A percentile compares a stretch with the other conserved stretches of the same genome.
These are phyloP conservation scores for Sicus ferrugineus DNA, from an alignment of 2,888 invertebrate species.

Conservation along the genomic window DNA sequence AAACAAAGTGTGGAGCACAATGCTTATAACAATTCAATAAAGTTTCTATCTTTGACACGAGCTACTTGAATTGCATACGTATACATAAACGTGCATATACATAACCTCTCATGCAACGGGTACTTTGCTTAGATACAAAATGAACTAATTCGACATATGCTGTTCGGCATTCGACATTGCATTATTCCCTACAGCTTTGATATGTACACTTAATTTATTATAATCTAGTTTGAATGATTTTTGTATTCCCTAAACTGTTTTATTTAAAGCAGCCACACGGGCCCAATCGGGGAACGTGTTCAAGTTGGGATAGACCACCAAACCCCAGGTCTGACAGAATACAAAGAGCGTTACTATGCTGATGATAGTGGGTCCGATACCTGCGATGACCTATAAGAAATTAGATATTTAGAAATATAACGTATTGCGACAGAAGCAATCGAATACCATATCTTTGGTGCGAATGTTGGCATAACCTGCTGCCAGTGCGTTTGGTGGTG, in stretches of 20 bases:
- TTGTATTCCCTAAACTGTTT: constrained; percentile 21
- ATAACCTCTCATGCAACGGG: too few relatives aligned
- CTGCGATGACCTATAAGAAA: constrained; percentile 73
- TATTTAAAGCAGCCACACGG: constrained; percentile 59
- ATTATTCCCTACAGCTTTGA: neutral
- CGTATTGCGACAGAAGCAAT: too few relatives aligned
- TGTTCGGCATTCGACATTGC: too few relatives aligned
- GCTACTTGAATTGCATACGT: too few relatives aligned
- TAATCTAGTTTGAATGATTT: too few relatives aligned
- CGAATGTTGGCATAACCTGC: constrained; percentile 83
- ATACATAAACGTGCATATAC: too few relatives aligned
- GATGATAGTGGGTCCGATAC: constrained; percentile 79
- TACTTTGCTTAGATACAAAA: too few relatives aligned
- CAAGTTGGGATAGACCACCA: constrained; percentile 71
- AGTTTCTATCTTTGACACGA: too few relatives aligned
- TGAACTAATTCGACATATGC: too few relatives aligned
- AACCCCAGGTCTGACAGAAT: constrained; percentile 79
- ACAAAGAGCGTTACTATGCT: constrained; percentile 76
- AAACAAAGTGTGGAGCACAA: too few relatives aligned
- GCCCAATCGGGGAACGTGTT: constrained; percentile 73
- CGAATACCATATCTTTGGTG: constrained; percentile 81
- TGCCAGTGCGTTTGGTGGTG: constrained; percentile 94
- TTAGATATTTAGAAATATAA: constrained; percentile 7
- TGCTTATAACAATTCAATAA: too few relatives aligned
- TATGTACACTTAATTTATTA: constrained; percentile 1